These are phyloP conservation scores for Portevinia maculata DNA, from an alignment of 2,888 invertebrate species.

Conservation along the genomic window DNA sequence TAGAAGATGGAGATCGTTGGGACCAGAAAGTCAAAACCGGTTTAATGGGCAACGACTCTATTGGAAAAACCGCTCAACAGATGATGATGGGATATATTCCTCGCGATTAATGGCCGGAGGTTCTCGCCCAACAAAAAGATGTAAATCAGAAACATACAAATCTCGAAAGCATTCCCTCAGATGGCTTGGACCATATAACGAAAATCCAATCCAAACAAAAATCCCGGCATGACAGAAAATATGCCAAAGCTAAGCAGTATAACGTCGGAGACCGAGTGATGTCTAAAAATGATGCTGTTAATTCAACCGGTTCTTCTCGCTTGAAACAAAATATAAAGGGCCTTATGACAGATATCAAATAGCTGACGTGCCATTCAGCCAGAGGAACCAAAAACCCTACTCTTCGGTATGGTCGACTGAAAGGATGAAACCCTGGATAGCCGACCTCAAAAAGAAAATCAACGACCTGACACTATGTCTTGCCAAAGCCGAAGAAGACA, in stretches of 20 bases:
- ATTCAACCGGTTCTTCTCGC: too few relatives aligned
- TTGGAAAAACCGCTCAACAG: slow-evolving; percentile 33
- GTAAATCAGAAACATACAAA: slow-evolving; percentile 15
- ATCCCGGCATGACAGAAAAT: slow-evolving; percentile 6
- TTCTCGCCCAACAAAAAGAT: neutral
- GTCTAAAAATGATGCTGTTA: slow-evolving; percentile 36
- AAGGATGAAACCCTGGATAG: slow-evolving; percentile 30
- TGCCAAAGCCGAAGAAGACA: too few relatives aligned
- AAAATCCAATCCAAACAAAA: slow-evolving; percentile 37
- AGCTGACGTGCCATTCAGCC: slow-evolving; percentile 44
- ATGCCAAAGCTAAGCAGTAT: slow-evolving; percentile 32
- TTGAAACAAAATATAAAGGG: too few relatives aligned
- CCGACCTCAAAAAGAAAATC: too few relatives aligned
- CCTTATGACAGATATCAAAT: slow-evolving; percentile 16
- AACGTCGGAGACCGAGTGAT: slow-evolving; percentile 19
- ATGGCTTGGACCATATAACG: slow-evolving; percentile 25
- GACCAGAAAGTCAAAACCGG: slow-evolving; percentile 11
- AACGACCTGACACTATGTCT: too few relatives aligned
- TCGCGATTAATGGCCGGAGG: slow-evolving; percentile 25
- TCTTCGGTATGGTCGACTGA: slow-evolving; percentile 27
- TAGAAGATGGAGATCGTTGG: slow-evolving; percentile 17
- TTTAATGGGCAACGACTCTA: slow-evolving; percentile 14
- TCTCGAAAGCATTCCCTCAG: slow-evolving; percentile 9
- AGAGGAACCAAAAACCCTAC: slow-evolving; percentile 33
- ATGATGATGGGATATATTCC: slow-evolving; percentile 27